Conservation (phyloP, 1,140 invertebrate species). For the Centruroides sculpturatus region DNA sequence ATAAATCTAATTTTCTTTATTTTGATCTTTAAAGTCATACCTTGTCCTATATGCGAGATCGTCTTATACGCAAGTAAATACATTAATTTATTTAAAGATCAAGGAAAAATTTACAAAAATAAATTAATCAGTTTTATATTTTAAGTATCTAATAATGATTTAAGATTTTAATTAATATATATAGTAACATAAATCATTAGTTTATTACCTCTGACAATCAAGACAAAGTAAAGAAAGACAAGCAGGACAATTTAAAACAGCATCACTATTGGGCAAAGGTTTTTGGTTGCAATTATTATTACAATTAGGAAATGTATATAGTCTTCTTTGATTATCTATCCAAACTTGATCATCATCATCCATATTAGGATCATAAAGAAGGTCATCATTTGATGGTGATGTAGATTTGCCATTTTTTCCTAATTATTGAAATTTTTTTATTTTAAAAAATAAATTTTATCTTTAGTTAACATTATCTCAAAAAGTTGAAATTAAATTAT, state of each 20-base stretch:
- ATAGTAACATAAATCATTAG: not conserved
- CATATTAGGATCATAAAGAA: conserved; percentile 42
- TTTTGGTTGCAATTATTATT: conserved; percentile 1
- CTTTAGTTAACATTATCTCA: no score
- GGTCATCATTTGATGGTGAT: conserved; percentile 23
- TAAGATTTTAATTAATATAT: not conserved
- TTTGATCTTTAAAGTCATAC: no score
- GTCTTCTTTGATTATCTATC: conserved; percentile 33
- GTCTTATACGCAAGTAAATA: no score
- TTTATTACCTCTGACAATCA: conserved; percentile 41
- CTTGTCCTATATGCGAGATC: no score
- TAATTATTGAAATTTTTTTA: not conserved
- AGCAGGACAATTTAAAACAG: conserved; percentile 45
- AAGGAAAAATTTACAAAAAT: no score
- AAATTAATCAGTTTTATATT: not conserved
- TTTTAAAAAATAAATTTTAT: no score
- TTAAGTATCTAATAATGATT: not conserved
- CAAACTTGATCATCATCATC: conserved; percentile 44
- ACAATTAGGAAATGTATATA: conserved; percentile 17
- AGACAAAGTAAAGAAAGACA: conserved; percentile 43
- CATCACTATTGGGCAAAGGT: conserved; percentile 34
- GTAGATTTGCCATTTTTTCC: not conserved
- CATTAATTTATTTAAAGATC: no score
- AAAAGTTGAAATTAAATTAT: not conserved
- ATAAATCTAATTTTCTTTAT: no score